Evolutionary conservation across 1,140 invertebrate species (phyloP), one percentile per base, ranked within the genome.

Genomic region (Anadara kagoshimensis): DNA sequence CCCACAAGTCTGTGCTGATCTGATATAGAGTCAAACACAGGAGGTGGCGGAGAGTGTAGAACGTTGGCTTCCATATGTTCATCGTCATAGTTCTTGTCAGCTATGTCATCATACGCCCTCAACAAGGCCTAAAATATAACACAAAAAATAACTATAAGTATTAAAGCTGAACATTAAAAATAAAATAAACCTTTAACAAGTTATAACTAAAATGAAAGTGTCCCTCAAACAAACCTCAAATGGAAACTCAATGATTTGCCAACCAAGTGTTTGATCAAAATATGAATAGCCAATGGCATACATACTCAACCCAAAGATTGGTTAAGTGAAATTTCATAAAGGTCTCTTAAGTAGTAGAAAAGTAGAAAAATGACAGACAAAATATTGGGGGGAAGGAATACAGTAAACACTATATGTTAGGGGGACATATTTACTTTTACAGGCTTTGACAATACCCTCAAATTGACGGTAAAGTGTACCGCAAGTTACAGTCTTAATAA

Each of bases 1-100:
- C 98, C 96, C 41, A 98, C 97, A 89, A 98, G 97, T 91, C 98
- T 97, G 65, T 98, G 94, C 43, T 97, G 87, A 89, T 98, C 97
- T 68, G 87, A 57, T 11, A 81, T 68, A n/a, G 71, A 61, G 54
- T 74, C 78, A 59, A 82, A 84, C 1, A 81, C 75, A 14, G 77
- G 78, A 41, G 81, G 80, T 14, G 73, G 66, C 7, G 78, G 77
- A 1, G 88, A 96, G 95, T 65, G 93, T 18, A 84, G 70, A 57
- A 79, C 75, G 18, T 54, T 68, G 8, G 63, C 57, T 24, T 78
- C 79, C 29, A 80, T 68, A 85, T 56, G 95, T 94, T 82, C 93
- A 36, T 97, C 96, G 82, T 96, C 94, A 87, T 97, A 99, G 85
- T 98, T 96, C 90, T 97, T 98, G 89, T 97, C 95, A 65, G 97